These are phyloP conservation scores for Lepidochitona cinerea DNA, from an alignment of 2,888 invertebrate species.

Conservation along the genomic window DNA sequence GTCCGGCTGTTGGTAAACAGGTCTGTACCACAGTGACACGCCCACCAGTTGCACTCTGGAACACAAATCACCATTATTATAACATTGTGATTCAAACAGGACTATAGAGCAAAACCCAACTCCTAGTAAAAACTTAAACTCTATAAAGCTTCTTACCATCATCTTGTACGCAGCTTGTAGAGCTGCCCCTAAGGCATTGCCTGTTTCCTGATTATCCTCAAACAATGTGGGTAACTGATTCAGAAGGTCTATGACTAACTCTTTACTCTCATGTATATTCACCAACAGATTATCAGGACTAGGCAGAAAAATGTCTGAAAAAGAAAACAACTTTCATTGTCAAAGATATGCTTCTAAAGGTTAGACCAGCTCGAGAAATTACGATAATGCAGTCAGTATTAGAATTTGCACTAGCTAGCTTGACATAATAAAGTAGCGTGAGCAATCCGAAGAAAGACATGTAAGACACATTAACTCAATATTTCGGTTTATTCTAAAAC, in stretches of 20 bases:
- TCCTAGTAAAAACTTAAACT: too few species aligned
- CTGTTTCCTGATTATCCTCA: conserved; percentile 78
- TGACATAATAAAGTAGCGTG: too few species aligned
- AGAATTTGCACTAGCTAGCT: too few species aligned
- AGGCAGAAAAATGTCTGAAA: conserved; percentile 91
- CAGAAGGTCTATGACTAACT: conserved; percentile 72
- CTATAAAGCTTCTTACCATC: conserved; percentile 79
- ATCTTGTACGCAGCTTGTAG: conserved; percentile 93
- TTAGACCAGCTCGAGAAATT: neutral
- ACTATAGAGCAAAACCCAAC: too few species aligned
- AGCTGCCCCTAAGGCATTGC: conserved; percentile 92
- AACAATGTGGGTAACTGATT: conserved; percentile 84
- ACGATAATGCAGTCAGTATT: too few species aligned
- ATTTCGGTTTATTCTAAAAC: too few species aligned
- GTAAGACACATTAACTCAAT: too few species aligned
- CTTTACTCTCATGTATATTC: conserved; percentile 88
- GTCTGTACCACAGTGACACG: conserved; percentile 95
- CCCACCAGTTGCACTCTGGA: conserved; percentile 89
- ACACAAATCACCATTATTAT: neutral
- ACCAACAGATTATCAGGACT: conserved; percentile 93
- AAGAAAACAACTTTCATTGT: neutral
- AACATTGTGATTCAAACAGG: too few species aligned
- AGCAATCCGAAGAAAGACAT: too few species aligned
- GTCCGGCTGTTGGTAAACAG: conserved; percentile 81
- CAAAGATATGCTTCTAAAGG: neutral